Percentiles rank a stretch among this genome's conserved stretches.
These are phyloP conservation scores for Meloe dianella DNA, from an alignment of 2,888 invertebrate species.

Conservation along the genomic window DNA sequence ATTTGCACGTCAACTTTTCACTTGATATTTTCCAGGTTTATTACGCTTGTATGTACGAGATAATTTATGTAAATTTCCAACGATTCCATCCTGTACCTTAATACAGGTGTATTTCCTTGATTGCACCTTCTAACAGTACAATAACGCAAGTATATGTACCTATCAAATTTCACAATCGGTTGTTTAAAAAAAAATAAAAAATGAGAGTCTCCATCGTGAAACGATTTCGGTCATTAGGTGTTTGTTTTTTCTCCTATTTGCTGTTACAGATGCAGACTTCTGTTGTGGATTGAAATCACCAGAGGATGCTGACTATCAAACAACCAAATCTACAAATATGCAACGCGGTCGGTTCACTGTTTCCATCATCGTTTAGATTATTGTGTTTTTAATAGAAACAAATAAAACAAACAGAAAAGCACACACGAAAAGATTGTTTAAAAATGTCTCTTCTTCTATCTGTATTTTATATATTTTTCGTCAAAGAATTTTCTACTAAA, in stretches of 20 bases:
- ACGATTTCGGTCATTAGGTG: not conserved
- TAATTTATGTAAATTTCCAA: not conserved
- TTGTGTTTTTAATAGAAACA: not conserved
- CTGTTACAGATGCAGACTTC: slow-evolving; percentile 87
- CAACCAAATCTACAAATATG: slow-evolving; percentile 64
- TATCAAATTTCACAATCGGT: not conserved
- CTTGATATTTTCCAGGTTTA: not conserved
- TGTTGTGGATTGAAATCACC: slow-evolving; percentile 85
- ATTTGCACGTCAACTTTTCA: slow-evolving; percentile 10
- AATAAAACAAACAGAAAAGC: not conserved
- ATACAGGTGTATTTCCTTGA: not conserved
- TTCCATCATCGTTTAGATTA: slow-evolving; percentile 29
- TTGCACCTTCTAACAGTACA: not conserved
- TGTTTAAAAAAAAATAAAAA: not conserved
- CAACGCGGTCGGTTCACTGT: slow-evolving; percentile 64
- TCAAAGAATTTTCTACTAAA: no score
- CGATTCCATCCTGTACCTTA: not conserved
- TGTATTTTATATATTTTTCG: not conserved
- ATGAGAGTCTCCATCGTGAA: not conserved
- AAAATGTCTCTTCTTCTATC: not conserved
- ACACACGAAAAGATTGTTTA: not conserved
- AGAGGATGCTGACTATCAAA: slow-evolving; percentile 72
- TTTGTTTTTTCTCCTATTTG: slow-evolving; percentile 42
- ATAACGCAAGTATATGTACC: not conserved
- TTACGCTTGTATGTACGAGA: not conserved